Evolutionary conservation across 2,113 vertebrate genomes (phyloP).

Genomic region (Pelobates fuscus): DNA sequence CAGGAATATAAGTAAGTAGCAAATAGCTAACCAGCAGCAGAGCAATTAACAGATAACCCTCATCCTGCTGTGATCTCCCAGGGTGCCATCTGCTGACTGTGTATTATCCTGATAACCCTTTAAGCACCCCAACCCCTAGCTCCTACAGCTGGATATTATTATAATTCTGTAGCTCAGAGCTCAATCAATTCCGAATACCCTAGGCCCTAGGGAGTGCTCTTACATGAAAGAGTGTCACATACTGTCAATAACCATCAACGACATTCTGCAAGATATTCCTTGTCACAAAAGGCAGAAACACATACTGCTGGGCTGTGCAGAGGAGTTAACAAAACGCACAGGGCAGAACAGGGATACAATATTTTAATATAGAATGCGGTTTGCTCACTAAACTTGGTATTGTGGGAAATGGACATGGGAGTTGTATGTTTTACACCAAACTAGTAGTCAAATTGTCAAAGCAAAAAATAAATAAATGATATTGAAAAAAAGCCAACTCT

Average conservation of each 20-base stretch:
- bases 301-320: background rate
- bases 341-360: too few species aligned
- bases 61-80: slow-evolving; percentile 3
- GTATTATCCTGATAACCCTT: slow-evolving; percentile 4
- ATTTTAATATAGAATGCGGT: too few species aligned
- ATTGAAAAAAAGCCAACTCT: too few species aligned
- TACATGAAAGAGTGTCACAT: background rate
- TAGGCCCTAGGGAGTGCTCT: background rate
- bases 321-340: too few species aligned
- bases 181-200: slow-evolving; percentile 13
- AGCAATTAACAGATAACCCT: slow-evolving; percentile 23
- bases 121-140: background rate
- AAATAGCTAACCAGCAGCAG: background rate
- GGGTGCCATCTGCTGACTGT: background rate
- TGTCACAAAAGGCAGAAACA: background rate
- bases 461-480: too few species aligned
- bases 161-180: slow-evolving; percentile 2
- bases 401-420: too few species aligned
- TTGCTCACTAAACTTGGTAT: too few species aligned
- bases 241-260: slow-evolving; percentile 20
- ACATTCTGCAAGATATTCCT: background rate
- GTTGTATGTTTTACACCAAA: too few species aligned
- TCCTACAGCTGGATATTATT: slow-evolving; percentile 9
- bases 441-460: too few species aligned
- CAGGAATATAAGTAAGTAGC: background rate